Evolutionary conservation across 2,113 vertebrate species (phyloP).

Genomic region (Falcunculus frontatus): DNA sequence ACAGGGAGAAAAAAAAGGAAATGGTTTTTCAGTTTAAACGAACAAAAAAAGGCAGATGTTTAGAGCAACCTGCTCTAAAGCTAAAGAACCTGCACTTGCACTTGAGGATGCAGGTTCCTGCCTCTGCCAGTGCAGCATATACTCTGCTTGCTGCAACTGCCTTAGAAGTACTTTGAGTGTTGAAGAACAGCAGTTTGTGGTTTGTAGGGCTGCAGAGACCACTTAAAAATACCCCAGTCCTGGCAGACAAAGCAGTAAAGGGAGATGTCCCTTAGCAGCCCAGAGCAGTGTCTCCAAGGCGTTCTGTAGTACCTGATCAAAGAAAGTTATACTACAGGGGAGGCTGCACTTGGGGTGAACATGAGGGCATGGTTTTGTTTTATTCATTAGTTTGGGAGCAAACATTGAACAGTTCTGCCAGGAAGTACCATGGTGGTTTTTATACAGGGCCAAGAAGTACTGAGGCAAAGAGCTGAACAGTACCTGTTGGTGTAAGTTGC

Average conservation of each 20-base stretch:
- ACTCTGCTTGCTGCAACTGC: not conserved
- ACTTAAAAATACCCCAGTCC: not conserved
- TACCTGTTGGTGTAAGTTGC: slow-evolving; percentile 92
- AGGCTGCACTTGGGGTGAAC: not conserved
- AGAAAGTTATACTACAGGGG: not conserved
- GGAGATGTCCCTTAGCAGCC: not conserved
- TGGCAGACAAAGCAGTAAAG: not conserved
- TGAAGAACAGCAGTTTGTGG: not conserved
- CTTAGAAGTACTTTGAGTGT: not conserved
- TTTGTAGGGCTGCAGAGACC: not conserved
- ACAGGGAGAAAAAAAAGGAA: not conserved
- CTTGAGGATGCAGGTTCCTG: not conserved
- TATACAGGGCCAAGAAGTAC: not conserved
- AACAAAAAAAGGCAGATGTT: not conserved
- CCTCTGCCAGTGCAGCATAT: not conserved
- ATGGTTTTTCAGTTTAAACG: not conserved
- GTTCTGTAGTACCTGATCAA: not conserved
- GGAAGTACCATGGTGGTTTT: not conserved
- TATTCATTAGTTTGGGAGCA: not conserved
- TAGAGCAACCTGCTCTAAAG: not conserved
- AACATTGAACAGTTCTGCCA: not conserved
- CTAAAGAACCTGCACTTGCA: not conserved
- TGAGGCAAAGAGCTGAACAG: not conserved
- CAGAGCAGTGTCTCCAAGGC: not conserved
- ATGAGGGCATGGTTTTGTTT: not conserved